Evolutionary conservation across 1,140 invertebrate species (phyloP).

Genomic region (Zaprionus davidi): DNA sequence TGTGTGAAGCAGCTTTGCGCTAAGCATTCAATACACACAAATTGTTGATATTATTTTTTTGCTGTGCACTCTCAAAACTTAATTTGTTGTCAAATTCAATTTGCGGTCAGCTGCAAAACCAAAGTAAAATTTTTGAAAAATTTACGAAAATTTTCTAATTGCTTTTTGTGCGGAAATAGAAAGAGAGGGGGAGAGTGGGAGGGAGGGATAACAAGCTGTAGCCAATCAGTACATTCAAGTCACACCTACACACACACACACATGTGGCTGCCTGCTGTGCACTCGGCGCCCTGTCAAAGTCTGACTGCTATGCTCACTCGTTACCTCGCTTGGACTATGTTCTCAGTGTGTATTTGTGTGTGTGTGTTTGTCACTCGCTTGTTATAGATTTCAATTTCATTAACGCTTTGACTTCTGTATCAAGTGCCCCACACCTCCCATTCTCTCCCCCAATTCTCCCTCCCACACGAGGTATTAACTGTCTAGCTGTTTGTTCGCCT

Average conservation of each 20-base stretch:
- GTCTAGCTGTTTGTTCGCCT: slow-evolving; percentile 44
- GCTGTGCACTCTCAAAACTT: slow-evolving; percentile 52
- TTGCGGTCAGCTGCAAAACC: slow-evolving; percentile 24
- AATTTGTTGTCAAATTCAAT: slow-evolving; percentile 60
- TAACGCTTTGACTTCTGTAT: slow-evolving; percentile 59
- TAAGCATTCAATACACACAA: slow-evolving; percentile 54
- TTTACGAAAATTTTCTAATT: slow-evolving; percentile 19
- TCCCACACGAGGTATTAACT: slow-evolving; percentile 25
- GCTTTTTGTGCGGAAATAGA: slow-evolving; percentile 9
- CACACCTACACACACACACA: not conserved
- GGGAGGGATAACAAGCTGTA: not conserved
- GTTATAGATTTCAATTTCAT: slow-evolving; percentile 78
- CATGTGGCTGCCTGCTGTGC: not conserved
- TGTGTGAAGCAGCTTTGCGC: slow-evolving; percentile 50
- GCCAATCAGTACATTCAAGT: slow-evolving; percentile 23
- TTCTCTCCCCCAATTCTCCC: too few relatives aligned
- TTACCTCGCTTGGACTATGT: too few relatives aligned
- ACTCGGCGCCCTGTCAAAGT: slow-evolving; percentile 13
- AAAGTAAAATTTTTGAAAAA: slow-evolving; percentile 15
- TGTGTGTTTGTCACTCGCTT: slow-evolving; percentile 20
- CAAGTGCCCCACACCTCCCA: not conserved
- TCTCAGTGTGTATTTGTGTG: slow-evolving; percentile 20
- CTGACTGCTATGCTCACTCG: slow-evolving; percentile 19
- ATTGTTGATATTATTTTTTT: slow-evolving; percentile 23
- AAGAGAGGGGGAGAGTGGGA: not conserved